phyloP scores from a whole-genome alignment of 2,797 vertebrate species.

The Paratrypauchen microcephalus region DNA sequence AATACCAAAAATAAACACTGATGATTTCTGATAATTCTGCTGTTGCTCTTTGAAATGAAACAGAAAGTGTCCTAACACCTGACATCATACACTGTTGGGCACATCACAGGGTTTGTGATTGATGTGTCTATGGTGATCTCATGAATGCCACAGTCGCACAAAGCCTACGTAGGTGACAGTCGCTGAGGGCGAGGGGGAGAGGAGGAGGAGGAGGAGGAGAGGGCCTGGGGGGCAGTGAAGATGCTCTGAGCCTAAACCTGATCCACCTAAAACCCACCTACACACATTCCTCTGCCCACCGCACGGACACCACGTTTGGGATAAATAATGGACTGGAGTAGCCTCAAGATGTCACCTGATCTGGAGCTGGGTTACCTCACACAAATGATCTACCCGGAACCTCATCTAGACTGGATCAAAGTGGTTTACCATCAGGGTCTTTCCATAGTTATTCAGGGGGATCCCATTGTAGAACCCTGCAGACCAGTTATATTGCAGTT shows the following conservation, averaged over 20 bases:
- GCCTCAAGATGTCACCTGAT: conserved; percentile 55
- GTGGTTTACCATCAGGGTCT: conserved; percentile 14
- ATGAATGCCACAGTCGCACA: conserved; percentile 57
- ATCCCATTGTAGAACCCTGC: not conserved
- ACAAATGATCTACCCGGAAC: conserved; percentile 22
- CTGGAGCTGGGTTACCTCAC: conserved; percentile 57
- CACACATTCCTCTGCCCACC: conserved; percentile 70
- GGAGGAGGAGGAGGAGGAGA: conserved; percentile 9
- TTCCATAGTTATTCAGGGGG: not conserved
- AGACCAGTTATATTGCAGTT: not conserved
- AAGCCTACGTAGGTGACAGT: conserved; percentile 56
- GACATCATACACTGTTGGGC: not conserved
- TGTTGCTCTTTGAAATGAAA: not conserved
- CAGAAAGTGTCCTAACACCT: not conserved
- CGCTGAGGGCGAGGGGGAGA: conserved; percentile 24
- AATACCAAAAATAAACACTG: not conserved
- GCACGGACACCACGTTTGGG: conserved; percentile 38
- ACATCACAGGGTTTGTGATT: conserved; percentile 44
- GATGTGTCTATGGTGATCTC: conserved; percentile 65
- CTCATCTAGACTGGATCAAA: conserved; percentile 18
- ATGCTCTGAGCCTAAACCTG: conserved; percentile 59
- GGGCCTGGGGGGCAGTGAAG: conserved; percentile 55
- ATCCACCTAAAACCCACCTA: conserved; percentile 70
- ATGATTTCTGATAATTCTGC: not conserved
- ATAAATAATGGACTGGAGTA: conserved; percentile 27